Percentiles rank a stretch among this genome's conserved stretches.
These are phyloP conservation scores for Cantharis rustica DNA, from an alignment of 2,888 invertebrate species.

Conservation along the genomic window DNA sequence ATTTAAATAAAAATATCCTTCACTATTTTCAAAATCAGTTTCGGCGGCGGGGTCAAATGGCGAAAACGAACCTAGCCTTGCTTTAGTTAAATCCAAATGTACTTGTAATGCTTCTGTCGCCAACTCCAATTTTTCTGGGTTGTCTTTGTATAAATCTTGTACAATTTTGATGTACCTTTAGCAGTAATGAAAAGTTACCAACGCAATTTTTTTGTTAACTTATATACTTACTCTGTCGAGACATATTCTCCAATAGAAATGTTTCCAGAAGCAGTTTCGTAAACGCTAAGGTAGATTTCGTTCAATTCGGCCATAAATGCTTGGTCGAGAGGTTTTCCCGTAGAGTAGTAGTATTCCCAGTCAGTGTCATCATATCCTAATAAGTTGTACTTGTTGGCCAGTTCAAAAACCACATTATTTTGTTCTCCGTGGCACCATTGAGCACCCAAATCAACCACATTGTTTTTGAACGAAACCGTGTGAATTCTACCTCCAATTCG, in stretches of 20 bases:
- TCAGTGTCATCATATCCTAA: constrained; percentile 28
- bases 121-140: not conserved
- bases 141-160: not conserved
- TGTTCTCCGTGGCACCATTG: constrained; percentile 51
- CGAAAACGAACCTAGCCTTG: constrained; percentile 59
- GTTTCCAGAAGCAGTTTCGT: constrained; percentile 32
- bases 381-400: constrained; percentile 46
- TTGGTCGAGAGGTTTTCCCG: constrained; percentile 42
- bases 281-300: constrained; percentile 39
- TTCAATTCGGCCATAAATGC: constrained; percentile 40
- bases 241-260: constrained; percentile 47
- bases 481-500: constrained; percentile 48
- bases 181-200: not conserved
- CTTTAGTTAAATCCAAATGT: not conserved
- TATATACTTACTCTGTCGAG: constrained; percentile 40
- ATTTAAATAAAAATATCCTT: constrained; percentile 52
- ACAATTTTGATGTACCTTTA: not conserved
- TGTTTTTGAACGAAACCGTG: constrained; percentile 38
- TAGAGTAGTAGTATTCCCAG: constrained; percentile 42
- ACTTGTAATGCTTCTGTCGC: not conserved
- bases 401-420: constrained; percentile 45
- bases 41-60: constrained; percentile 70
- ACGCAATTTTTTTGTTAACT: not conserved
- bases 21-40: constrained; percentile 62
- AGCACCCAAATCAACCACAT: constrained; percentile 46